A percentile compares a stretch with the other conserved stretches of the same genome.
These are phyloP conservation scores for Scrobipalpa costella DNA, from an alignment of 2,888 invertebrate genomes.

Conservation along the genomic window DNA sequence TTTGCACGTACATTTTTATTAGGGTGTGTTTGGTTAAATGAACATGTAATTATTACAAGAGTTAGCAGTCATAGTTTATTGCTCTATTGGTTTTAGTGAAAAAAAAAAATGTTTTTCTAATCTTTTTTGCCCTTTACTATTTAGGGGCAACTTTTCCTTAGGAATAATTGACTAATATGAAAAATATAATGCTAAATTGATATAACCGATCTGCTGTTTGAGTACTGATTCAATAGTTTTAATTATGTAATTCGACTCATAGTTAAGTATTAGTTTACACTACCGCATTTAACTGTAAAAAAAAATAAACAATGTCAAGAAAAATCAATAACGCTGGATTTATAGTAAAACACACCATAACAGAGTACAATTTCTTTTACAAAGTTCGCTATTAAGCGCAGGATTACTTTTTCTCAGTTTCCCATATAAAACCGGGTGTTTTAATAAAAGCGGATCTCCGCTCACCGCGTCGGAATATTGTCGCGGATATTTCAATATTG, in stretches of 20 bases:
- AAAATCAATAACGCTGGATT: neutral
- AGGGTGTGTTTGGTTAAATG: no score
- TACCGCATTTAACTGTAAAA: no score
- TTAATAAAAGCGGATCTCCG: constrained; percentile 78
- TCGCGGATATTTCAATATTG: constrained; percentile 81
- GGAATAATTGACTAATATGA: no score
- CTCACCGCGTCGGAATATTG: constrained; percentile 70
- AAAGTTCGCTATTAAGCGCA: constrained; percentile 2
- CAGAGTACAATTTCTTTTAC: neutral
- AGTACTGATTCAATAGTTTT: no score
- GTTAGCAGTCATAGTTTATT: neutral
- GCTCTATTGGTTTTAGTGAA: no score
- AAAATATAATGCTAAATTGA: no score
- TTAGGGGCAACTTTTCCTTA: no score
- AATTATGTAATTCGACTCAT: no score
- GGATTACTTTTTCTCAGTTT: constrained; percentile 56
- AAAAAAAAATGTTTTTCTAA: no score
- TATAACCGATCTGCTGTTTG: no score
- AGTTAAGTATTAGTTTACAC: no score
- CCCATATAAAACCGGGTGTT: constrained; percentile 64
- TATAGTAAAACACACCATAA: neutral
- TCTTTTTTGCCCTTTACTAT: no score
- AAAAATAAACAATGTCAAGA: neutral
- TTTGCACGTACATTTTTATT: constrained; percentile 21
- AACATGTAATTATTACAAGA: neutral